These are phyloP conservation scores for Epinotia ramella DNA, from an alignment of 2,888 invertebrate genomes.

Conservation along the genomic window DNA sequence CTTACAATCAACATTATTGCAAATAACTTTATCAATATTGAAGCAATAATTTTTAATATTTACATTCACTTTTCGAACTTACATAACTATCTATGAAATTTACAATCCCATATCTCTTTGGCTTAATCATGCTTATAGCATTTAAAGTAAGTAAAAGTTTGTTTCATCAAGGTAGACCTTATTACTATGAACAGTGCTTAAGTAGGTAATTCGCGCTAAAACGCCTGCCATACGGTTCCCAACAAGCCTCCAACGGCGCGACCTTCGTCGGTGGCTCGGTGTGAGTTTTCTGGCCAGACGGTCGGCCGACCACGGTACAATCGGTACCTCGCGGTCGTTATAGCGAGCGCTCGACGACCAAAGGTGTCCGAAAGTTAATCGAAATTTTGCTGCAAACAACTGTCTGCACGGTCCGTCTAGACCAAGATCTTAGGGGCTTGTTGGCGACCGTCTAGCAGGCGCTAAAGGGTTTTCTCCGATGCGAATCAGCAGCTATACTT, in stretches of 20 bases:
- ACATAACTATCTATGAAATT: conserved; percentile 27
- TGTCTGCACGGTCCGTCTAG: too few relatives aligned
- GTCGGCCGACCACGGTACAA: too few relatives aligned
- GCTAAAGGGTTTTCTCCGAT: not conserved
- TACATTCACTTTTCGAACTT: conserved; percentile 45
- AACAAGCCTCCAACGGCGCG: too few relatives aligned
- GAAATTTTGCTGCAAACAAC: too few relatives aligned
- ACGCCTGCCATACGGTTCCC: too few relatives aligned
- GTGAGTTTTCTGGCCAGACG: too few relatives aligned
- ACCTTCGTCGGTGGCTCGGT: too few relatives aligned
- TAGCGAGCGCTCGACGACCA: too few relatives aligned
- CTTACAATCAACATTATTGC: conserved; percentile 53
- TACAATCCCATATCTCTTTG: conserved; percentile 33
- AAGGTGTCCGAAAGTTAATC: too few relatives aligned
- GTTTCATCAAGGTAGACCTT: conserved; percentile 3
- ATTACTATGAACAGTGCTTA: not conserved
- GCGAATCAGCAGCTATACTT: not conserved
- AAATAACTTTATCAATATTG: conserved; percentile 54
- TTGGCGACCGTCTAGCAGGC: too few relatives aligned
- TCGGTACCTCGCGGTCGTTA: too few relatives aligned
- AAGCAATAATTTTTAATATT: conserved; percentile 51
- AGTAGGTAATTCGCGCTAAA: not conserved
- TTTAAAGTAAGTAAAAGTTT: conserved; percentile 7
- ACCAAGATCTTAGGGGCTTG: too few relatives aligned
- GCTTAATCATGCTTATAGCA: conserved; percentile 37